phyloP scores from a whole-genome alignment of 1,140 invertebrate species.

The Cyclargus thomasi region DNA sequence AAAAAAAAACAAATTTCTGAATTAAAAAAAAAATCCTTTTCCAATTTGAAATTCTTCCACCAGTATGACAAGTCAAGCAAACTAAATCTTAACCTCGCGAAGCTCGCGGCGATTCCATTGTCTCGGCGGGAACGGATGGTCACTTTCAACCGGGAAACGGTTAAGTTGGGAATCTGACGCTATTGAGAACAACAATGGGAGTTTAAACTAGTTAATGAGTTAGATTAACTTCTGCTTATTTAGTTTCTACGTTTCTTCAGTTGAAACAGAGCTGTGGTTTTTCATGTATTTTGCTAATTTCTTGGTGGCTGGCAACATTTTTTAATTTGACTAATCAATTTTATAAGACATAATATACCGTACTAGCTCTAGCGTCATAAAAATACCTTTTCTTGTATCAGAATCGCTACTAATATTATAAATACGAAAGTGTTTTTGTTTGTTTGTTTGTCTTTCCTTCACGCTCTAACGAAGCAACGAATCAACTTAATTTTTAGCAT shows the following conservation, averaged over 20 bases:
- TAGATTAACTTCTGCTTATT: conserved; percentile 1
- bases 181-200: background rate
- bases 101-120: background rate
- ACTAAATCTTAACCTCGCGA: background rate
- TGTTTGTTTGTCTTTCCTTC: too few species aligned
- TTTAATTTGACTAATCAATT: too few species aligned
- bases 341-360: too few species aligned
- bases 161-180: background rate
- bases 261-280: background rate
- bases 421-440: too few species aligned
- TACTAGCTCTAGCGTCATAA: too few species aligned
- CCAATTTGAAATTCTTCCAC: background rate
- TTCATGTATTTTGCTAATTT: background rate
- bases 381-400: too few species aligned
- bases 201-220: background rate
- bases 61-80: background rate
- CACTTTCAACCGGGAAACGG: background rate
- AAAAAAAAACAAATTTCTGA: too few species aligned
- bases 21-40: too few species aligned
- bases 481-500: too few species aligned
- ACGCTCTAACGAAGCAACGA: too few species aligned
- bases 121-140: background rate
- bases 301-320: too few species aligned
- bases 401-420: too few species aligned
- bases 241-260: background rate